Evolutionary conservation across 1,140 invertebrate genomes (phyloP).

Genomic region (Zophobas atratus): DNA sequence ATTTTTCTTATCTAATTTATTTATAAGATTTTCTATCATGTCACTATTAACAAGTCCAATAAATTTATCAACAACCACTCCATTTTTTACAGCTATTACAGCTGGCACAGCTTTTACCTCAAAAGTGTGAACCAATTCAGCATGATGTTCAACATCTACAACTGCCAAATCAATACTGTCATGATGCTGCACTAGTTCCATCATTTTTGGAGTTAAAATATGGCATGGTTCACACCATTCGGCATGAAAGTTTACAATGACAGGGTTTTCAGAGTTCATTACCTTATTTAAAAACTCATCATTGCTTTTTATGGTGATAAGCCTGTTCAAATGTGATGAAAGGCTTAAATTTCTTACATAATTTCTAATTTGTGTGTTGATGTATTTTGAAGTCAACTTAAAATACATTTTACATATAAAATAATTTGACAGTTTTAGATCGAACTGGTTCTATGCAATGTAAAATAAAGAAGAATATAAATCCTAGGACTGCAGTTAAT

Average conservation of each 20-base stretch:
- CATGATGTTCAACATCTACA: constrained; percentile 92
- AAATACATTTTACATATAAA: constrained; percentile 49
- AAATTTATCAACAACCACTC: constrained; percentile 92
- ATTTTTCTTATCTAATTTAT: constrained; percentile 75
- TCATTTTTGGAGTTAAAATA: constrained; percentile 91
- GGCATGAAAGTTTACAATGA: constrained; percentile 90
- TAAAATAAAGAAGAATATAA: constrained; percentile 70
- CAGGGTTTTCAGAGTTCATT: constrained; percentile 85
- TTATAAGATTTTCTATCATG: constrained; percentile 87
- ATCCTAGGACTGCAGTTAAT: constrained; percentile 68
- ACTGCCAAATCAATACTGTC: constrained; percentile 89
- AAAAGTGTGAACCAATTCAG: constrained; percentile 86
- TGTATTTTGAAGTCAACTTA: constrained; percentile 10
- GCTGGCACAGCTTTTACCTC: constrained; percentile 94
- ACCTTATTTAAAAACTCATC: constrained; percentile 78
- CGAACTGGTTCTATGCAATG: constrained; percentile 69
- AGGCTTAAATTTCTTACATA: constrained; percentile 59
- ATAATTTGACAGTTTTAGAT: constrained; percentile 63
- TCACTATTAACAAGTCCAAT: constrained; percentile 90
- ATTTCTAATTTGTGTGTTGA: not conserved
- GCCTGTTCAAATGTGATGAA: constrained; percentile 65
- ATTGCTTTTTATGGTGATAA: constrained; percentile 73
- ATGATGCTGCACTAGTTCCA: constrained; percentile 83
- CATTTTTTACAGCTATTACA: constrained; percentile 90
- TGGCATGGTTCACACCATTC: constrained; percentile 98